Base-by-base conservation (phyloP, 2,797 vertebrate species). In the Betta splendens region DNA sequence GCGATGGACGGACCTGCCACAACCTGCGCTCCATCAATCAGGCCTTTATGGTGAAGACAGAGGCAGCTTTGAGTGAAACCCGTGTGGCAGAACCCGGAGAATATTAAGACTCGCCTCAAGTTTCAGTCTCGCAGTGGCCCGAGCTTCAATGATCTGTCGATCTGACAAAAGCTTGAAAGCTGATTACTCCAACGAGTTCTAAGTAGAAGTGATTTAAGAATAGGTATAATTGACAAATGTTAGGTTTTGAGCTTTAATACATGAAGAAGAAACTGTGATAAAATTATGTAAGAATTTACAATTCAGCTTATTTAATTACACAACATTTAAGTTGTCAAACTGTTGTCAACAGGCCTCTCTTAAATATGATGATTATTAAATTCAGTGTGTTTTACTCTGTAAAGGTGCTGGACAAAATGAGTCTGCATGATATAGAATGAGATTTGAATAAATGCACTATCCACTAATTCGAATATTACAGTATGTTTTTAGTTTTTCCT, bases 371-470 rank as follows among this genome's bases (percentile, higher is more conserved):
- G 11, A 29, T 29, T 11, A 31, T 3, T 4, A 5, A 32, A 32
- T 32, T n/a, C n/a, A n/a, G n/a, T 28, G 31, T 31, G 13, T 33
- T 15, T 13, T 5, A 33, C 33, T 12, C 5, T 15, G 31, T 5
- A 15, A 33, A 15, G 2, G 31, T 13, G 31, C 12, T 33, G 31
- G 12, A 33, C 9, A 4, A 12, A 31, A 9, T 31, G 28, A 31
- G 31, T 11, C 2, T 12, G 11, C 28, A 31, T 28, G 10, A 5
- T 22, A 3, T 22, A 31, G 5, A 43, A 46, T 39, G 50, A 25
- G n/a, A 9, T 9, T 36, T n/a, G 9, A 38, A 5, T 29, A 39
- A 69, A 53, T 55, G 31, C n/a, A n/a, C n/a, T n/a, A n/a, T n/a
- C 13, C 8, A 18, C 26, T 35, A 33, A 58, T 28, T n/a, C n/a